phyloP scores from a whole-genome alignment of 2,113 vertebrate genomes.

The Nothobranchius furzeri region DNA sequence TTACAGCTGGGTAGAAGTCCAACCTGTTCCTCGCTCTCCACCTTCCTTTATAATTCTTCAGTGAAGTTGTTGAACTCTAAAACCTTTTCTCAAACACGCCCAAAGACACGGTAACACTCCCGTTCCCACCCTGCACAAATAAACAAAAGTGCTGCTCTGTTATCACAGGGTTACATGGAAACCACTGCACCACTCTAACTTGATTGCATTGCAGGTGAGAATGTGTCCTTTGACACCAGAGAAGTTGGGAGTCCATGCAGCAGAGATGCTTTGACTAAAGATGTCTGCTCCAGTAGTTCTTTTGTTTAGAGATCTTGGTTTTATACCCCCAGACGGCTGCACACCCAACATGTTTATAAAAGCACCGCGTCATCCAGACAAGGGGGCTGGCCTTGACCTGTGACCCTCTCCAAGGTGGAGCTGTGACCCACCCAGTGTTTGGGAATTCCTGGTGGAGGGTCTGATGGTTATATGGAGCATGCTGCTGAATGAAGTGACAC shows the following conservation, averaged over 20 bases:
- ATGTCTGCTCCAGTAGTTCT: neutral
- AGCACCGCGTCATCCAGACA: slow-evolving; percentile 30
- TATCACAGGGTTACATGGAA: slow-evolving; percentile 11
- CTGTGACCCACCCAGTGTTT: slow-evolving; percentile 42
- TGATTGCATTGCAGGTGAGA: slow-evolving; percentile 53
- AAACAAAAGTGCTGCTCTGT: slow-evolving; percentile 28
- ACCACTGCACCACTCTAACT: neutral
- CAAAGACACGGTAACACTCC: slow-evolving; percentile 32
- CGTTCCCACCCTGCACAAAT: slow-evolving; percentile 57
- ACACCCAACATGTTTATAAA: slow-evolving; percentile 27
- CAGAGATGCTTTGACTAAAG: slow-evolving; percentile 33
- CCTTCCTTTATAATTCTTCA: slow-evolving; percentile 13
- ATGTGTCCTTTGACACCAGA: slow-evolving; percentile 59
- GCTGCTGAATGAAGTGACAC: slow-evolving; percentile 47
- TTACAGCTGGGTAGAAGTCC: neutral
- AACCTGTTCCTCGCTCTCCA: neutral
- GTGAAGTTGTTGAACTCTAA: slow-evolving; percentile 29
- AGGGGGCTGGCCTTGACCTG: slow-evolving; percentile 44
- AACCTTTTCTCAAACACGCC: slow-evolving; percentile 34
- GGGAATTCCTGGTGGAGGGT: slow-evolving; percentile 33
- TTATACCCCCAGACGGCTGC: slow-evolving; percentile 15
- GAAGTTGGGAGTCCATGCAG: slow-evolving; percentile 7
- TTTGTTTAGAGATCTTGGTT: slow-evolving; percentile 5
- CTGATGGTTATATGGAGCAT: slow-evolving; percentile 40
- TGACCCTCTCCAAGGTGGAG: slow-evolving; percentile 39